Evolutionary conservation across 2,888 invertebrate genomes (phyloP), one percentile per base, ranked within the genome.

Genomic region (Caenorhabditis sp.): DNA sequence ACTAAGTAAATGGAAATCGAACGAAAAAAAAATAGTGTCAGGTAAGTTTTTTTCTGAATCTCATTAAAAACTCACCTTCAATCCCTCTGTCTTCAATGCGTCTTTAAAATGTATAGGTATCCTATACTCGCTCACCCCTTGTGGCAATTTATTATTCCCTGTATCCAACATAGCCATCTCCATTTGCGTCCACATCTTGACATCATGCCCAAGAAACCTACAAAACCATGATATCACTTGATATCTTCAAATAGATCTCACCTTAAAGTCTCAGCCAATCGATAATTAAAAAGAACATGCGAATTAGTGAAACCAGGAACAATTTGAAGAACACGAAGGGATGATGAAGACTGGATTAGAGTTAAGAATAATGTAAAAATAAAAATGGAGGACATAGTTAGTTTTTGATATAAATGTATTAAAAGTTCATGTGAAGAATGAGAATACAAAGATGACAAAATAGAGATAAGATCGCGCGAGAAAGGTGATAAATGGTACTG

Each of bases 241-340:
- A n/a, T n/a, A n/a, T n/a, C n/a, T n/a, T n/a, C n/a, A n/a, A n/a
- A n/a, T n/a, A n/a, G n/a, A n/a, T n/a, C n/a, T n/a, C n/a, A 79
- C 71, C 68, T 80, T 25, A 86, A 67, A 10, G 83, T 83, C 23
- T 83, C 82, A 1, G 86, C 84, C 14, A 86, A 65, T 61, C 87
- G 76, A 60, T 86, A 86, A 63, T 86, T 86, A 76, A 86, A 86
- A 10, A 86, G 75, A 54, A 86, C 83, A 77, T 86, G 86, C 52
- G 84, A 84, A 69, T 87, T 87, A 0, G 86, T 86, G 74, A 86
- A 86, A 61, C 86, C 86, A 0, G 85, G 85, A 5, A 87, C 87
- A 58, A 86, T 85, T 81, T 86, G 86, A 3, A 86, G 78, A 31
- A 86, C 84, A 26, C 67, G 59, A 36, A 73, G 65, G 1, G 60